Conservation (phyloP, 2,113 vertebrate genomes). For the Ploceus nigricollis region DNA sequence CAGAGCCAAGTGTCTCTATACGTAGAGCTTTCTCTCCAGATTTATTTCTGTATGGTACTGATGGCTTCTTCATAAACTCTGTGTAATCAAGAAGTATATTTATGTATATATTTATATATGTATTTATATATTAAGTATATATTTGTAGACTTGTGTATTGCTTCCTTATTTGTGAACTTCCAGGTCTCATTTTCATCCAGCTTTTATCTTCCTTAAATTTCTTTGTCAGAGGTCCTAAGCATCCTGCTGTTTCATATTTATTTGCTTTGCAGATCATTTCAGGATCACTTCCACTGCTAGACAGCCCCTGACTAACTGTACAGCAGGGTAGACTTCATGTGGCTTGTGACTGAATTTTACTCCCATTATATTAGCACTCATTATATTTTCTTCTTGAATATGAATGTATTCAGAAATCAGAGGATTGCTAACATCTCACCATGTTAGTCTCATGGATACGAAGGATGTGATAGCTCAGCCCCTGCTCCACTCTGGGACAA, state of each 20-base stretch:
- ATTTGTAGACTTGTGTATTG: background rate
- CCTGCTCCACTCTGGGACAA: background rate
- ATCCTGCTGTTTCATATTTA: background rate
- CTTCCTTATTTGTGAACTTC: background rate
- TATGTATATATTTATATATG: background rate
- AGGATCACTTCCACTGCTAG: background rate
- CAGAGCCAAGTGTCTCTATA: background rate
- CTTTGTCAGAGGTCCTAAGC: background rate
- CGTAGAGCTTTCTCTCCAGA: background rate
- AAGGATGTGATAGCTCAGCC: background rate
- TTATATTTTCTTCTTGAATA: background rate
- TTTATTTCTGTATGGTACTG: background rate
- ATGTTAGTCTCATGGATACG: background rate
- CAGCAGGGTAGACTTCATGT: background rate
- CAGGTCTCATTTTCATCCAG: background rate
- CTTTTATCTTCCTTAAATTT: background rate
- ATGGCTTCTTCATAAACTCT: background rate
- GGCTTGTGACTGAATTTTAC: background rate
- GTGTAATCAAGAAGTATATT: background rate
- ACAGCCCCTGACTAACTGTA: background rate
- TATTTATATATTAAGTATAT: background rate
- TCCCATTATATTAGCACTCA: background rate
- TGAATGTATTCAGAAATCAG: background rate
- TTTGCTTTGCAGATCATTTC: background rate
- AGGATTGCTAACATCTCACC: background rate